phyloP scores from a whole-genome alignment of 1,140 invertebrate species.

The Drosophila takahashii region DNA sequence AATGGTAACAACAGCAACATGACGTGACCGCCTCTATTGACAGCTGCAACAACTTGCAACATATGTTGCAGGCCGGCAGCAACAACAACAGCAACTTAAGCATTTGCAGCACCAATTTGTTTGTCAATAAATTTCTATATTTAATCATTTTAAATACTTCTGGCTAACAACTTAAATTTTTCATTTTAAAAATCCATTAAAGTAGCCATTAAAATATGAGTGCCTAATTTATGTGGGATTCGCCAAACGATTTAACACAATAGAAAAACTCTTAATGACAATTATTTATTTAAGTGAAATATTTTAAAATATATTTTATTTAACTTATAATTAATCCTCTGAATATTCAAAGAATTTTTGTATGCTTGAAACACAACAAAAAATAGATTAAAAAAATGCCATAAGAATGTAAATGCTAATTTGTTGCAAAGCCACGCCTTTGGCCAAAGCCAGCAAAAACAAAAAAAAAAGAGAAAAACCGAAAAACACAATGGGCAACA shows the following conservation, averaged over 20 bases:
- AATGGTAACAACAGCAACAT: constrained; percentile 45
- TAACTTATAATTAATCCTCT: not conserved
- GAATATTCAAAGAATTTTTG: not conserved
- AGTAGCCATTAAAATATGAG: constrained; percentile 6
- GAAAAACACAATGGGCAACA: constrained; percentile 11
- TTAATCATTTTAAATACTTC: constrained; percentile 1
- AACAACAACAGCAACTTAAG: constrained; percentile 33
- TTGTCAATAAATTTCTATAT: constrained; percentile 67
- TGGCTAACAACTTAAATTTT: constrained; percentile 3
- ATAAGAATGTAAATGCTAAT: constrained; percentile 27
- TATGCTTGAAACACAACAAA: not conserved
- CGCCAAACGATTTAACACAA: not conserved
- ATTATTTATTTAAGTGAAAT: too few species aligned
- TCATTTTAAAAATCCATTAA: constrained; percentile 30
- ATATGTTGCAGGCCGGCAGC: constrained; percentile 43
- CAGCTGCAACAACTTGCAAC: constrained; percentile 78
- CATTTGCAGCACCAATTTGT: constrained; percentile 43
- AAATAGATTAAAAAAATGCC: not conserved
- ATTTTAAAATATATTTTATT: not conserved
- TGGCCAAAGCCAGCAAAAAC: constrained; percentile 9
- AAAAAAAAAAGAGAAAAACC: not conserved
- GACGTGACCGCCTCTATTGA: constrained; percentile 68
- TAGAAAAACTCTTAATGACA: not conserved
- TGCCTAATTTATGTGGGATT: constrained; percentile 1
- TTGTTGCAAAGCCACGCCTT: constrained; percentile 13